phyloP scores from a whole-genome alignment of 2,888 invertebrate species.

The Aporophyla lueneburgensis region DNA sequence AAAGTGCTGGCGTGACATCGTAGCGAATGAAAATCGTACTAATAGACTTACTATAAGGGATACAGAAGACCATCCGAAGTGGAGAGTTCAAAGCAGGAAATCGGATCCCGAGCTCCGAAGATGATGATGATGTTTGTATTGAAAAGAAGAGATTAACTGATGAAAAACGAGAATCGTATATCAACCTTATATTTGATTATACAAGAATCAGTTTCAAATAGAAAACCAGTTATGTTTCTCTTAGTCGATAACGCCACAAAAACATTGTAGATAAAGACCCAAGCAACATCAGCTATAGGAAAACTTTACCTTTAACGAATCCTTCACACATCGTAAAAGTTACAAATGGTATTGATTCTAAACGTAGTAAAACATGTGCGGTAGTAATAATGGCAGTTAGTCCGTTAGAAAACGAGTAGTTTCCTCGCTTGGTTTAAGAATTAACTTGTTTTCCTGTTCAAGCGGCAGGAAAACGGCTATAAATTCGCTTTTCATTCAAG shows the following conservation, averaged over 20 bases:
- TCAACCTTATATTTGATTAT: background rate
- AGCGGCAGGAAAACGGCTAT: constrained; percentile 39
- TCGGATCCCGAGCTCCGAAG: too few relatives aligned
- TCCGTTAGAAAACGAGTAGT: constrained; percentile 35
- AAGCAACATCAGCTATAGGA: background rate
- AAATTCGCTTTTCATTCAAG: constrained; percentile 41
- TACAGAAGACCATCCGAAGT: too few relatives aligned
- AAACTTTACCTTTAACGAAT: constrained; percentile 13
- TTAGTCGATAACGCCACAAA: background rate
- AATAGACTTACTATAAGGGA: too few relatives aligned
- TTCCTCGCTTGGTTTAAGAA: constrained; percentile 30
- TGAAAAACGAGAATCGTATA: background rate
- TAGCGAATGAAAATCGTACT: too few relatives aligned
- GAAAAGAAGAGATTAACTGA: background rate
- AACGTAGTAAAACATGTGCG: constrained; percentile 21
- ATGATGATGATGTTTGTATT: too few relatives aligned
- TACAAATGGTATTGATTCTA: constrained; percentile 40
- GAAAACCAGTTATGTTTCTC: background rate
- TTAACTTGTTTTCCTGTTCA: constrained; percentile 33
- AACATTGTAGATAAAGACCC: background rate
- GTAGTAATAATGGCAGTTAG: constrained; percentile 17
- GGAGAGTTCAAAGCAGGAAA: too few relatives aligned
- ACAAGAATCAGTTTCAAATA: background rate
- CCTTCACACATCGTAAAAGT: constrained; percentile 46
- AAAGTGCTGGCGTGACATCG: too few relatives aligned